Conservation (phyloP, 2,113 vertebrate species). For the Callospermophilus lateralis region DNA sequence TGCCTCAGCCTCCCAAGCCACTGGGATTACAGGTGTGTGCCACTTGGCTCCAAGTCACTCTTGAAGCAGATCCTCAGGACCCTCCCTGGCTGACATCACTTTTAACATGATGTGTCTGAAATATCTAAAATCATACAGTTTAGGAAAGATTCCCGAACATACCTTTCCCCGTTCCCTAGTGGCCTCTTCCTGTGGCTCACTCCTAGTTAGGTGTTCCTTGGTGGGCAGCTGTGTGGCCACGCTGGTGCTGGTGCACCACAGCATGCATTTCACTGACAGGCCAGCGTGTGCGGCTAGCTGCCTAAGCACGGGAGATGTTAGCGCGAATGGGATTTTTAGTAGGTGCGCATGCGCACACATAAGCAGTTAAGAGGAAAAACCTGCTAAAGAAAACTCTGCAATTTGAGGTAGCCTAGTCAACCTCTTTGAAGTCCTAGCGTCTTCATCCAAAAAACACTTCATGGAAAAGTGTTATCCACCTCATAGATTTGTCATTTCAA, state of each 20-base stretch:
- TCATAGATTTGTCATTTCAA: not conserved
- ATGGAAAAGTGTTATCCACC: too few species aligned
- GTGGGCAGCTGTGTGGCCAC: not conserved
- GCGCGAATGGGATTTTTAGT: not conserved
- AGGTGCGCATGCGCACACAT: not conserved
- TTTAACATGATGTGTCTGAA: not conserved
- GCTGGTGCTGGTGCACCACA: not conserved
- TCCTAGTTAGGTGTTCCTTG: not conserved
- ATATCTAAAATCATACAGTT: not conserved
- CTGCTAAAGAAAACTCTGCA: not conserved
- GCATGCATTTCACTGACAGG: rapidly evolving
- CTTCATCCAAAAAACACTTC: not conserved
- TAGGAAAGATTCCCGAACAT: not conserved
- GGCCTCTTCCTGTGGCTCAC: rapidly evolving
- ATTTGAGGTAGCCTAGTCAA: not conserved
- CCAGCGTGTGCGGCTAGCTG: not conserved
- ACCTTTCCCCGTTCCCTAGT: too few species aligned
- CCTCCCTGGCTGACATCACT: not conserved
- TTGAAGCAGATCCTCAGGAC: not conserved
- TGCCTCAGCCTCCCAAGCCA: too few species aligned
- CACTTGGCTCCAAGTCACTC: not conserved
- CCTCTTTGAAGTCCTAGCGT: not conserved
- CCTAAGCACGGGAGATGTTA: rapidly evolving
- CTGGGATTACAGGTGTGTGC: too few species aligned
- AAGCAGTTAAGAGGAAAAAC: not conserved